Conservation (phyloP, 2,797 vertebrate genomes). For the Clarias pachynema region DNA sequence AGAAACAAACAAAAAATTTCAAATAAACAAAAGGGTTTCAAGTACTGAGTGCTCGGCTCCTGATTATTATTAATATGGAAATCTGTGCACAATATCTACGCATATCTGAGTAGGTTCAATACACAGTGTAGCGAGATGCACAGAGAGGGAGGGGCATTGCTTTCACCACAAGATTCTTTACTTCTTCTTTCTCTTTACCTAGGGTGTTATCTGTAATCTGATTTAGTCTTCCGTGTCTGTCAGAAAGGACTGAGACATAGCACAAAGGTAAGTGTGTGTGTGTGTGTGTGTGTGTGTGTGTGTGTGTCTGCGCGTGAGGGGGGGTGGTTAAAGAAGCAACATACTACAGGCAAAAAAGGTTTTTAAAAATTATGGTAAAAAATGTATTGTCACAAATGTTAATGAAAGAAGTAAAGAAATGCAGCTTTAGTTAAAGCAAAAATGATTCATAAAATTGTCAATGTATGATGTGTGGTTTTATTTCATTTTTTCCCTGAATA, state of each 20-base stretch:
- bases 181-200: not conserved
- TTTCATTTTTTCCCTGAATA: no score
- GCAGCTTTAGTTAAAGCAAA: not conserved
- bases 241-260: not conserved
- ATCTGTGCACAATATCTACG: not conserved
- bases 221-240: not conserved
- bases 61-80: not conserved
- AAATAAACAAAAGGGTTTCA: not conserved
- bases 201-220: not conserved
- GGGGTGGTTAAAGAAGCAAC: not conserved
- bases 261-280: not conserved
- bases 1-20: not conserved
- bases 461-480: not conserved
- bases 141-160: not conserved
- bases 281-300: slow-evolving; percentile 11
- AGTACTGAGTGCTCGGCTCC: not conserved
- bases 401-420: not conserved
- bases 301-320: no score
- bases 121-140: not conserved
- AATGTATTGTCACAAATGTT: no score
- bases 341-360: not conserved
- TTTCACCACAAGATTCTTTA: not conserved
- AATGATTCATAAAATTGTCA: not conserved
- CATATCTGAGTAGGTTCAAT: not conserved
- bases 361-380: not conserved